These are phyloP conservation scores for Leptopilina drosophilae DNA, from an alignment of 2,888 invertebrate species.

Conservation along the genomic window DNA sequence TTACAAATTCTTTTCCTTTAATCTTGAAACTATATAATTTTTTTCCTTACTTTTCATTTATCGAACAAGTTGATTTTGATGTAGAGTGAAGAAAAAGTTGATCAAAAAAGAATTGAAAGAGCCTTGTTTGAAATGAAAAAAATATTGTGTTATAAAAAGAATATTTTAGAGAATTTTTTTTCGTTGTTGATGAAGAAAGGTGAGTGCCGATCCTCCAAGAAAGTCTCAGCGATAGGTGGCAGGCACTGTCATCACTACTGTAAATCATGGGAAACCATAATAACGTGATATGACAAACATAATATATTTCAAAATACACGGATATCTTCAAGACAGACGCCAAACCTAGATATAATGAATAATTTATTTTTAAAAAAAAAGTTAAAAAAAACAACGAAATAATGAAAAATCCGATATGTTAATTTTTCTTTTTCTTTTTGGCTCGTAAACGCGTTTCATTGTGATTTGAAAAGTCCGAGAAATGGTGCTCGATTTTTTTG, in stretches of 20 bases:
- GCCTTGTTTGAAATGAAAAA: constrained; percentile 2
- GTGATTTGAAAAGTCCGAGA: constrained; percentile 26
- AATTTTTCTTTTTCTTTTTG: constrained; percentile 30
- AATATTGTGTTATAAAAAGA: constrained; percentile 8
- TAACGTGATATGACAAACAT: constrained; percentile 41
- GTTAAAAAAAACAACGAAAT: constrained; percentile 40
- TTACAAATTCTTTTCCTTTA: background rate
- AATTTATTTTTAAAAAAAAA: background rate
- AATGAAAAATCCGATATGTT: constrained; percentile 49
- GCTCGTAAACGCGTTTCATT: constrained; percentile 33
- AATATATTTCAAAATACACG: constrained; percentile 56
- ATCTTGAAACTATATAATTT: background rate
- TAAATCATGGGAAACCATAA: constrained; percentile 64
- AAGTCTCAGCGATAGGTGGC: constrained; percentile 71
- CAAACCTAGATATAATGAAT: constrained; percentile 50
- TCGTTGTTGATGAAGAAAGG: constrained; percentile 26
- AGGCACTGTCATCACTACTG: constrained; percentile 73
- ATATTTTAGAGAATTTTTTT: background rate
- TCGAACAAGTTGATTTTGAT: constrained; percentile 6
- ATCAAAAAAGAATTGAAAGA: constrained; percentile 30
- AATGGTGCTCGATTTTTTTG: constrained; percentile 24
- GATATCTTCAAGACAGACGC: constrained; percentile 54
- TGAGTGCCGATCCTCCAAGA: constrained; percentile 70
- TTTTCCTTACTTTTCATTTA: background rate
- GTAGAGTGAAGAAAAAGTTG: background rate